These are phyloP conservation scores for Neoaliturus tenellus DNA, from an alignment of 2,888 invertebrate species.

Conservation along the genomic window DNA sequence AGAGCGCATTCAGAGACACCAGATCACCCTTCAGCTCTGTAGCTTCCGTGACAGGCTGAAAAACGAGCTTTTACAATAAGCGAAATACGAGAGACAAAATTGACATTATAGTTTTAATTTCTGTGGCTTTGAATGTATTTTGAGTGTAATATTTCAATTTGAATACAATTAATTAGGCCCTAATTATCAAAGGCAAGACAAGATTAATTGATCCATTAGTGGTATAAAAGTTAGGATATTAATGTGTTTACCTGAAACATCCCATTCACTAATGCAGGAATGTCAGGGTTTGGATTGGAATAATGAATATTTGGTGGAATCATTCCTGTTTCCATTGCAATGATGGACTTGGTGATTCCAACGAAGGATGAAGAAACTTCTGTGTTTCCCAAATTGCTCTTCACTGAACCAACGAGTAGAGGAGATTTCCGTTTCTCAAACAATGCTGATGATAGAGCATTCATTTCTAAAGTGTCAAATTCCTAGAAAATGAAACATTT, in stretches of 20 bases:
- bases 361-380: slow-evolving; percentile 74
- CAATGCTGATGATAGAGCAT: slow-evolving; percentile 61
- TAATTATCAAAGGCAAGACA: too few relatives aligned
- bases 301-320: slow-evolving; percentile 68
- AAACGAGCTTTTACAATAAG: too few relatives aligned
- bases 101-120: too few relatives aligned
- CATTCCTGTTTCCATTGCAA: slow-evolving; percentile 64
- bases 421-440: slow-evolving; percentile 74
- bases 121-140: too few relatives aligned
- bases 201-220: too few relatives aligned
- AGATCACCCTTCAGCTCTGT: slow-evolving; percentile 72
- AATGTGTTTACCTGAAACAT: slow-evolving; percentile 61
- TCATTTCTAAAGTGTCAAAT: slow-evolving; percentile 64
- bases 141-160: too few relatives aligned
- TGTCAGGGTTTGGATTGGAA: slow-evolving; percentile 61
- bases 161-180: too few relatives aligned
- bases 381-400: slow-evolving; percentile 78
- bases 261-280: slow-evolving; percentile 63
- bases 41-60: slow-evolving; percentile 66
- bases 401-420: slow-evolving; percentile 76
- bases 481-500: slow-evolving; percentile 60
- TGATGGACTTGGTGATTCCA: slow-evolving; percentile 72
- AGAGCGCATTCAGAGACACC: slow-evolving; percentile 77
- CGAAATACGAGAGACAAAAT: too few relatives aligned
- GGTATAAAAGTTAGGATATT: too few relatives aligned